Percentiles rank a stretch among this genome's conserved stretches.
These are phyloP conservation scores for Leptopilina boulardi DNA, from an alignment of 1,140 invertebrate genomes.

Conservation along the genomic window DNA sequence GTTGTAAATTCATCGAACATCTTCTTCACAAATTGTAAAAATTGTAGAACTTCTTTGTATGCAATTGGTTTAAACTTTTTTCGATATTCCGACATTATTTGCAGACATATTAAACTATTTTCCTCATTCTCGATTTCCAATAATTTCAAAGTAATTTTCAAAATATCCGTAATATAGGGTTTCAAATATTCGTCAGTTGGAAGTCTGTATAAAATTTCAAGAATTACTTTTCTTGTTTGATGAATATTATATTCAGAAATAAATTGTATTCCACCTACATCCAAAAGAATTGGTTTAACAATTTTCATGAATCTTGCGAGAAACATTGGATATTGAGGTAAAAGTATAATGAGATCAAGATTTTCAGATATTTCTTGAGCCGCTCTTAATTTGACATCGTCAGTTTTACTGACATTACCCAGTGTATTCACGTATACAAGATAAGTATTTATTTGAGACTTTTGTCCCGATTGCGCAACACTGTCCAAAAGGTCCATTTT, in stretches of 20 bases:
- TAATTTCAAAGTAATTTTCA: constrained; percentile 93
- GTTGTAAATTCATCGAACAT: constrained; percentile 95
- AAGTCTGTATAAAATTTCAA: constrained; percentile 96
- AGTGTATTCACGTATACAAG: constrained; percentile 87
- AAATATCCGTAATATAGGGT: constrained; percentile 90
- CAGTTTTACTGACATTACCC: constrained; percentile 87
- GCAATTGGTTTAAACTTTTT: constrained; percentile 95
- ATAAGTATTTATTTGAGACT: constrained; percentile 87
- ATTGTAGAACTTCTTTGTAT: constrained; percentile 94
- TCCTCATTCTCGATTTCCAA: constrained; percentile 97
- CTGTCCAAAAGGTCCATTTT: neutral
- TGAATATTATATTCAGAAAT: constrained; percentile 96
- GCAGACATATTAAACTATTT: constrained; percentile 95
- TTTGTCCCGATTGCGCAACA: constrained; percentile 70
- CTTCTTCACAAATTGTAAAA: constrained; percentile 94
- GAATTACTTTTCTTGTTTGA: constrained; percentile 91
- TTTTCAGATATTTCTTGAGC: constrained; percentile 96
- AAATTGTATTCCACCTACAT: constrained; percentile 96
- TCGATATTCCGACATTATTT: constrained; percentile 98
- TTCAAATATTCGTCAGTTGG: constrained; percentile 94
- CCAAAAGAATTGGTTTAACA: constrained; percentile 94
- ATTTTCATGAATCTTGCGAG: constrained; percentile 93
- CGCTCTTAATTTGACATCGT: constrained; percentile 95
- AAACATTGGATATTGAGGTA: constrained; percentile 90
- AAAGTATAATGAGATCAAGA: constrained; percentile 93